Percentiles rank a stretch among this genome's conserved stretches.
Conservation (phyloP, 1,140 invertebrate genomes). For the Chironomus tepperi region DNA sequence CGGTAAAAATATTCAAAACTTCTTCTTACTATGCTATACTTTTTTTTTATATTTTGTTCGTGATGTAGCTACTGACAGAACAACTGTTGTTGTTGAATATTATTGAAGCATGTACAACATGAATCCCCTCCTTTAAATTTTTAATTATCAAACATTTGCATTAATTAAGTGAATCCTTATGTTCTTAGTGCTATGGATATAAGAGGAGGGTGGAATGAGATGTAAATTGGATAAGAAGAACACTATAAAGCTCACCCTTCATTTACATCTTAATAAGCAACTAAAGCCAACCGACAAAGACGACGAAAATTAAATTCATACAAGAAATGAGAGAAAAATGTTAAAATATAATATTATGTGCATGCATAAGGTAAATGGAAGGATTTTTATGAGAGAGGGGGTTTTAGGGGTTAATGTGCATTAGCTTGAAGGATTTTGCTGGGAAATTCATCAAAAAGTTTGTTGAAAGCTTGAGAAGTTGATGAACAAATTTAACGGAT, state of each 20-base stretch:
- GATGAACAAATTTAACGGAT: too few species aligned
- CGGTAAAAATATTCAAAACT: neutral
- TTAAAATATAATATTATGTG: neutral
- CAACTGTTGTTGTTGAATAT: too few species aligned
- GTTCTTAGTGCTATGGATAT: neutral
- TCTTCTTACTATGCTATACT: neutral
- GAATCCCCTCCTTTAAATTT: constrained; percentile 3
- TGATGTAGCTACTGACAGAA: too few species aligned
- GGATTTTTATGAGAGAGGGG: neutral
- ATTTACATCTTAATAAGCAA: constrained; percentile 22
- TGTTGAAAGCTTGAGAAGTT: too few species aligned
- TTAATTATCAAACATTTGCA: constrained; percentile 24
- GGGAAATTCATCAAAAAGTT: too few species aligned
- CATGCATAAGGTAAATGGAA: neutral
- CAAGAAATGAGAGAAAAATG: neutral
- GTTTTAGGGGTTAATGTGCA: too few species aligned
- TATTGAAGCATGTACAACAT: neutral
- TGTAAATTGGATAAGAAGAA: neutral
- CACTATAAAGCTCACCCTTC: neutral
- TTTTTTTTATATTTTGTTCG: too few species aligned
- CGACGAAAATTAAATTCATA: neutral
- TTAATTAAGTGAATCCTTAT: constrained; percentile 24
- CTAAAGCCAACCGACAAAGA: neutral
- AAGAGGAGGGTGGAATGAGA: neutral
- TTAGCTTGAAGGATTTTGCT: too few species aligned